Conservation (phyloP, 2,113 vertebrate species). For the Peromyscus leucopus region DNA sequence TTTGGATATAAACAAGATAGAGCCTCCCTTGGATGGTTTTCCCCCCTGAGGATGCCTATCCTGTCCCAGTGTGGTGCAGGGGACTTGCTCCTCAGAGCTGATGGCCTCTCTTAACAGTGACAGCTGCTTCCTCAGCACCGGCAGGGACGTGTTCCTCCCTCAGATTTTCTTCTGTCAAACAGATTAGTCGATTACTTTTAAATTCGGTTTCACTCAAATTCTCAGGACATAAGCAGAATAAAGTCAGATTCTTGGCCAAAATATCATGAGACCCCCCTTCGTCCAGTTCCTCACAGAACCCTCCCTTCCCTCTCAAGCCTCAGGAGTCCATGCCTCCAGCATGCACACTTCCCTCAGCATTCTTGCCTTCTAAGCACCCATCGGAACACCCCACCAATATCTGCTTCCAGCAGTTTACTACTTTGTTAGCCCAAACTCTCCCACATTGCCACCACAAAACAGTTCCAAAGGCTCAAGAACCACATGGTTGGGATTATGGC, state of each 20-base stretch:
- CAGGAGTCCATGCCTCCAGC: no score
- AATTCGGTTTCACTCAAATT: not conserved
- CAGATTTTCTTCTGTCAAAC: not conserved
- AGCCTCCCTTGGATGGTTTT: not conserved
- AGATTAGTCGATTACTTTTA: not conserved
- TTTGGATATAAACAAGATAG: no score
- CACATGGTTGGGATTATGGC: not conserved
- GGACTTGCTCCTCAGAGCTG: not conserved
- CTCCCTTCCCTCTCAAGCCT: not conserved
- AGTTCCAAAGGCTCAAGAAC: not conserved
- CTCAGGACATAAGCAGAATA: not conserved
- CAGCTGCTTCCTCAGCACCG: not conserved
- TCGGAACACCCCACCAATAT: not conserved
- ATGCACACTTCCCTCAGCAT: not conserved
- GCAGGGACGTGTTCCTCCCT: no score
- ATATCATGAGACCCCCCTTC: not conserved
- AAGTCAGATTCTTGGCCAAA: not conserved
- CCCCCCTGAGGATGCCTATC: not conserved
- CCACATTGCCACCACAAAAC: not conserved
- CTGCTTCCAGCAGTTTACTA: not conserved
- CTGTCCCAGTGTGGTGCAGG: not conserved
- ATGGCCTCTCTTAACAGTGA: not conserved
- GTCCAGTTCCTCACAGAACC: no score
- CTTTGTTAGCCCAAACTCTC: not conserved
- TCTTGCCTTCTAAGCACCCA: not conserved